phyloP scores from a whole-genome alignment of 1,140 invertebrate genomes.

The Conus ventricosus region DNA sequence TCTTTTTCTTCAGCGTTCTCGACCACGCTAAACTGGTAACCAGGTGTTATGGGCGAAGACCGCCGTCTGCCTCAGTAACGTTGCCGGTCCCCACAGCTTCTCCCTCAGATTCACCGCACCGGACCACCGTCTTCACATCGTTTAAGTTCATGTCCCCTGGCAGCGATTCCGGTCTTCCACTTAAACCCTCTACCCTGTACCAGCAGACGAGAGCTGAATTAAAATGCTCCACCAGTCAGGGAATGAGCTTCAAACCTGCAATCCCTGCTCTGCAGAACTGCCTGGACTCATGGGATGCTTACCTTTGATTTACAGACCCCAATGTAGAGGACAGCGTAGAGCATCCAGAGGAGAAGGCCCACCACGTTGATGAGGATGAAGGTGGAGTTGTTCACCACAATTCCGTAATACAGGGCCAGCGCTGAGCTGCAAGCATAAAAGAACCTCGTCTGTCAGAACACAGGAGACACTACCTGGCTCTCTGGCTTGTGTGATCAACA shows the following conservation, averaged over 20 bases:
- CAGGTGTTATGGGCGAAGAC: too few relatives aligned
- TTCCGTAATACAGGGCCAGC: slow-evolving; percentile 29
- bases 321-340: slow-evolving; percentile 24
- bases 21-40: too few relatives aligned
- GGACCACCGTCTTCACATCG: too few relatives aligned
- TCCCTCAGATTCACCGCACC: too few relatives aligned
- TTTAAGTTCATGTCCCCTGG: not conserved
- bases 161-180: not conserved
- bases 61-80: too few relatives aligned
- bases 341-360: slow-evolving; percentile 27
- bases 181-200: not conserved
- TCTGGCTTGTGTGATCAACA: too few relatives aligned
- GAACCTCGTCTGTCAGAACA: too few relatives aligned
- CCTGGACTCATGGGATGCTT: not conserved
- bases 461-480: too few relatives aligned
- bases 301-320: slow-evolving; percentile 33
- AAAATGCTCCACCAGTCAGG: not conserved
- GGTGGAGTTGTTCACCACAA: slow-evolving; percentile 18
- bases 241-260: not conserved
- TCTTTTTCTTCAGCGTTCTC: too few relatives aligned
- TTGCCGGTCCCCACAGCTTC: too few relatives aligned
- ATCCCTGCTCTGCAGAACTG: not conserved
- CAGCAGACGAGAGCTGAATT: not conserved
- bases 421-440: slow-evolving; percentile 15
- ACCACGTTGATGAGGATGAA: slow-evolving; percentile 30